These are phyloP conservation scores for Perodicticus potto DNA, from an alignment of 2,797 vertebrate species.

Conservation along the genomic window DNA sequence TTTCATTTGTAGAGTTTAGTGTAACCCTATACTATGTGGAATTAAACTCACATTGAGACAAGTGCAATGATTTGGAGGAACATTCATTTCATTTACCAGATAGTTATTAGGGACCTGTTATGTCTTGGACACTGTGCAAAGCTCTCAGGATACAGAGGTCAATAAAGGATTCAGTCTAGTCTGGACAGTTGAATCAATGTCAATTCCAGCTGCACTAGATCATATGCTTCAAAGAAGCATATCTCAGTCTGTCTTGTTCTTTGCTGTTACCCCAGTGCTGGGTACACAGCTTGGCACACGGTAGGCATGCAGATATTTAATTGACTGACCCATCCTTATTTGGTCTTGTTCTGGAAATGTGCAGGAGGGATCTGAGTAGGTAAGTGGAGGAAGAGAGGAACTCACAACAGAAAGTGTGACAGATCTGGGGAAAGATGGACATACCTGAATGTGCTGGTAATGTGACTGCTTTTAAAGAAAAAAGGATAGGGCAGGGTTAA, in stretches of 20 bases:
- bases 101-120: background rate
- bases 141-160: background rate
- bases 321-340: background rate
- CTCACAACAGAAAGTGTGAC: background rate
- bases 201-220: background rate
- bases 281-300: background rate
- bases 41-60: background rate
- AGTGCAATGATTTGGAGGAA: background rate
- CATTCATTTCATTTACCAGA: background rate
- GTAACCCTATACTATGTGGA: background rate
- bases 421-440: background rate
- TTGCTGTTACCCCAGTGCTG: background rate
- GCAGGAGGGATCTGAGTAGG: background rate
- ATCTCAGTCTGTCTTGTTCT: background rate
- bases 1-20: constrained; percentile 26
- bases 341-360: background rate
- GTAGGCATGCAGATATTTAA: background rate
- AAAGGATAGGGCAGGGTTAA: background rate
- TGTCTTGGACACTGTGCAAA: background rate
- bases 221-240: background rate
- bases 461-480: background rate
- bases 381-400: background rate
- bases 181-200: background rate
- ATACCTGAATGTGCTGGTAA: background rate
- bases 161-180: background rate